phyloP scores from a whole-genome alignment of 2,888 invertebrate genomes.

The Caenorhabditis panamensis region DNA sequence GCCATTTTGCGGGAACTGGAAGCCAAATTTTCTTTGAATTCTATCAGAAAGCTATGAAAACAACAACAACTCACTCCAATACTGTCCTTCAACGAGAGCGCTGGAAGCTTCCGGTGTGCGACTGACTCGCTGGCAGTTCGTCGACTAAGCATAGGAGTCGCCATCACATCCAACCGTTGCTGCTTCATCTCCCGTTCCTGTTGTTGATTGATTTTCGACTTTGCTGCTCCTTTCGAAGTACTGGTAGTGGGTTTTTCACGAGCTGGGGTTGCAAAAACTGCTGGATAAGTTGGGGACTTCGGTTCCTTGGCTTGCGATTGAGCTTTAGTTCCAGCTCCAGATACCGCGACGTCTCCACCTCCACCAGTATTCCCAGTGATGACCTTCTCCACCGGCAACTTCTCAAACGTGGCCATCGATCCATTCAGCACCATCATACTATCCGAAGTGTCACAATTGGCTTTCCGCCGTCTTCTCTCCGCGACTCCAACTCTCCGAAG shows the following conservation, averaged over 20 bases:
- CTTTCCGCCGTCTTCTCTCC: constrained; percentile 15
- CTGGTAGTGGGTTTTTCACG: neutral
- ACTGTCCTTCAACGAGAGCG: constrained; percentile 44
- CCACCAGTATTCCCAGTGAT: neutral
- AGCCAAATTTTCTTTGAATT: too few species aligned
- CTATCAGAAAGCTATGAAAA: too few species aligned
- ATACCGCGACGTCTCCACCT: too few species aligned
- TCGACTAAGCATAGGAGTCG: constrained; percentile 39
- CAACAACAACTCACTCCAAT: constrained; percentile 21
- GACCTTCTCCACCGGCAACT: constrained; percentile 4
- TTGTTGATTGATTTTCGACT: constrained; percentile 27
- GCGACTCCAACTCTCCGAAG: constrained; percentile 32
- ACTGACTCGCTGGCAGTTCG: constrained; percentile 14
- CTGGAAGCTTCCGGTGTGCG: constrained; percentile 4
- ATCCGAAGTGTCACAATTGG: constrained; percentile 24
- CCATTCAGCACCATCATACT: constrained; percentile 54
- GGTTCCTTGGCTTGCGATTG: neutral
- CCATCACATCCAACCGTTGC: constrained; percentile 29
- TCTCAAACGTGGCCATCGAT: constrained; percentile 41
- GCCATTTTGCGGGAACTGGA: constrained; percentile 40
- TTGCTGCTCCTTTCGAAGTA: neutral
- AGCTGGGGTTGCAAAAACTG: constrained; percentile 7
- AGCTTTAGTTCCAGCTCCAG: too few species aligned
- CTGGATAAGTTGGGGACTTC: constrained; percentile 9
- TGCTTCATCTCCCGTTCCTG: constrained; percentile 36